A percentile compares a stretch with the other conserved stretches of the same genome.
Evolutionary conservation across 2,113 vertebrate species (phyloP).

Genomic region (Pimephales promelas): DNA sequence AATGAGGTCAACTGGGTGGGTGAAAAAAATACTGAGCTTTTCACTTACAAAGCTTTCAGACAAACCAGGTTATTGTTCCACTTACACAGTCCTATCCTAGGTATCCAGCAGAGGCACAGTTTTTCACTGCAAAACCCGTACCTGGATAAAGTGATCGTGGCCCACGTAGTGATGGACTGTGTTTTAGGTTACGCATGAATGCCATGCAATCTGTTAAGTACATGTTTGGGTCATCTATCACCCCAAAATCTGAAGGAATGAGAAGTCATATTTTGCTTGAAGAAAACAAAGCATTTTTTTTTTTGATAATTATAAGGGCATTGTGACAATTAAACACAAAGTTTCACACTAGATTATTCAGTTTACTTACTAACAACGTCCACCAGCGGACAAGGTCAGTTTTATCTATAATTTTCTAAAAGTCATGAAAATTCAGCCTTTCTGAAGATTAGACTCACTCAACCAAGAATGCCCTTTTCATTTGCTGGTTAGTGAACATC

Average conservation of each 20-base stretch:
- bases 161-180: background rate
- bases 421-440: too few species aligned
- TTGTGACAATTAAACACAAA: too few species aligned
- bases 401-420: too few species aligned
- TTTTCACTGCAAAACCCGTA: background rate
- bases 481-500: too few species aligned
- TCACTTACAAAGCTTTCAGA: background rate
- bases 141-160: background rate
- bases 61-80: constrained; percentile 4
- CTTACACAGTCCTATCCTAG: background rate
- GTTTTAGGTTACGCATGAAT: background rate
- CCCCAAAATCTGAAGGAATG: background rate
- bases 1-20: constrained; percentile 31
- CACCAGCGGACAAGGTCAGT: too few species aligned
- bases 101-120: background rate
- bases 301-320: too few species aligned
- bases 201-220: background rate
- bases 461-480: too few species aligned
- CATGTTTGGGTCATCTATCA: background rate
- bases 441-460: too few species aligned
- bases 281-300: background rate
- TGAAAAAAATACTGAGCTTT: constrained; percentile 3
- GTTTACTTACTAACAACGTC: too few species aligned
- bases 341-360: too few species aligned
- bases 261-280: too few species aligned